Evolutionary conservation across 2,888 invertebrate species (phyloP).

Genomic region (Rhodophaea formosa): DNA sequence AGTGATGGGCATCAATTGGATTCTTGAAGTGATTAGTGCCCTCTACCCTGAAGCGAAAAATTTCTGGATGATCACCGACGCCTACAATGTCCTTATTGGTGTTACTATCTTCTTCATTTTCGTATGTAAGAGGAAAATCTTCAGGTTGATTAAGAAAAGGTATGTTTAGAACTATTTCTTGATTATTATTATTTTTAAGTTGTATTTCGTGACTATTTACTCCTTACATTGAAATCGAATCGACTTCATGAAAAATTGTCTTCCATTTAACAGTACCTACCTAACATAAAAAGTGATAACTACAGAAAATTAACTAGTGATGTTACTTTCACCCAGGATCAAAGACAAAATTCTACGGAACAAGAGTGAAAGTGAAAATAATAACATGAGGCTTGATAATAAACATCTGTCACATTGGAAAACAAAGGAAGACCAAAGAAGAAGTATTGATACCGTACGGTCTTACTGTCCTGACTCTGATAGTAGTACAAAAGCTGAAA

Average conservation of each 20-base stretch:
- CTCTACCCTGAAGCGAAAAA: constrained; percentile 66
- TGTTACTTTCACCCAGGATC: constrained; percentile 48
- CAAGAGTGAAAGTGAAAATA: constrained; percentile 30
- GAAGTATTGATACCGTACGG: constrained; percentile 52
- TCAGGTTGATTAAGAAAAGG: constrained; percentile 82
- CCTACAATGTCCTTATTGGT: constrained; percentile 85
- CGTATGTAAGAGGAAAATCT: constrained; percentile 86
- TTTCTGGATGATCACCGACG: constrained; percentile 83
- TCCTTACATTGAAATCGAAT: no score
- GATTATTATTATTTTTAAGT: not conserved
- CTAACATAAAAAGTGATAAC: not conserved
- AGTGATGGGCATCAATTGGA: constrained; percentile 89
- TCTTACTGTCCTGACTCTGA: constrained; percentile 37
- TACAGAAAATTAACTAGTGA: constrained; percentile 13
- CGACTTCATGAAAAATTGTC: no score
- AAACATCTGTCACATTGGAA: constrained; percentile 34
- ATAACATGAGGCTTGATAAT: constrained; percentile 34
- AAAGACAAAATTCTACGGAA: constrained; percentile 42
- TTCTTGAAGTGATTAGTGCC: constrained; percentile 86
- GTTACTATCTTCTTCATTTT: constrained; percentile 87
- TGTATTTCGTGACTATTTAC: not conserved
- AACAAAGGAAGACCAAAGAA: constrained; percentile 37
- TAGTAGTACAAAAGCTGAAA: constrained; percentile 31
- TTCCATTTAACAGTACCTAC: no score
- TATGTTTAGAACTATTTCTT: constrained; percentile 40